These are phyloP conservation scores for Drosophila pallidifrons DNA, from an alignment of 1,140 invertebrate species.

Conservation along the genomic window DNA sequence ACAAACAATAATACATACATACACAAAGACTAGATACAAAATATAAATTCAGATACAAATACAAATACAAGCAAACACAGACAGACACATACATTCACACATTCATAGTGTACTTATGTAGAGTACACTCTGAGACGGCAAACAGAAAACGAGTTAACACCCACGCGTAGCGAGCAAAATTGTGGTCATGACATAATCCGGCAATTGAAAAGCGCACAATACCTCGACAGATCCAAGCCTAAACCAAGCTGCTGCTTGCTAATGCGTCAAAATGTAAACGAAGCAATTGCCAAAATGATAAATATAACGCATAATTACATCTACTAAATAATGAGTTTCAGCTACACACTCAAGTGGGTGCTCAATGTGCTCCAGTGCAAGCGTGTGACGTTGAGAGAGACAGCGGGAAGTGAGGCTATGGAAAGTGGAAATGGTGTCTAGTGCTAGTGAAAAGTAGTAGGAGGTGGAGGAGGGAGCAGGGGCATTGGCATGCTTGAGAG, in stretches of 20 bases:
- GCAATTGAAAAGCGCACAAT: constrained; percentile 16
- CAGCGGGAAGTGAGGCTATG: not conserved
- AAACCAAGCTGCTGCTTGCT: constrained; percentile 27
- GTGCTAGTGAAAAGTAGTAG: not conserved
- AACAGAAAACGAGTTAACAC: constrained; percentile 11
- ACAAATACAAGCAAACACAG: not conserved
- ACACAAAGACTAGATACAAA: constrained; percentile 44
- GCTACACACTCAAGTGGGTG: not conserved
- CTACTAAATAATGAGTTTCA: constrained; percentile 30
- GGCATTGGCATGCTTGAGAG: constrained; percentile 60
- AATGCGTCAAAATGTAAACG: constrained; percentile 36
- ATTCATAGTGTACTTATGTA: too few relatives aligned
- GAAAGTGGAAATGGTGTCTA: constrained; percentile 1
- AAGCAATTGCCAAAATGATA: constrained; percentile 55
- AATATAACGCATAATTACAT: constrained; percentile 65
- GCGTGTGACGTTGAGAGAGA: not conserved
- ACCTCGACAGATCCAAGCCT: constrained; percentile 1
- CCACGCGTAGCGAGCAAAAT: constrained; percentile 6
- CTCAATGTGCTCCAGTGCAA: too few relatives aligned
- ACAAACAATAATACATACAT: constrained; percentile 53
- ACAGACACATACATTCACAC: not conserved
- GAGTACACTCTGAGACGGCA: not conserved
- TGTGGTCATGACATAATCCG: constrained; percentile 37
- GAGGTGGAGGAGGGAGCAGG: not conserved
- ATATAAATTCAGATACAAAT: not conserved